phyloP scores from a whole-genome alignment of 2,113 vertebrate genomes.

The Oncorhynchus clarkii region DNA sequence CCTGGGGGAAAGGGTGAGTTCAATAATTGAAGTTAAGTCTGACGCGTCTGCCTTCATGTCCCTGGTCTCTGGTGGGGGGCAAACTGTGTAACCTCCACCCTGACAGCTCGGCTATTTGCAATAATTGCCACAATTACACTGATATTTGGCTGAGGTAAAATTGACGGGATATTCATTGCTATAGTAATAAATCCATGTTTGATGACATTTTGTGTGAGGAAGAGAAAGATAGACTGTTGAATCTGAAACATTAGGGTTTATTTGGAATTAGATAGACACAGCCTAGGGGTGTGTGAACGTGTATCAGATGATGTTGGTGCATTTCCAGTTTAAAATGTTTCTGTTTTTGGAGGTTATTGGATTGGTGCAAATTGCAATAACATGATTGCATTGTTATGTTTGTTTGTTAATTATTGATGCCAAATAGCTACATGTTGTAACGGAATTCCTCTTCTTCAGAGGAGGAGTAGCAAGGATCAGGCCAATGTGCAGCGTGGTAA shows the following conservation, averaged over 20 bases:
- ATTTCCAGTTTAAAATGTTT: not conserved
- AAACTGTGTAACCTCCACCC: slow-evolving; percentile 27
- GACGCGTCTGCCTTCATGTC: slow-evolving; percentile 3
- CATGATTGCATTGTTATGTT: not conserved
- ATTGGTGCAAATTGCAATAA: not conserved
- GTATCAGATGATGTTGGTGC: not conserved
- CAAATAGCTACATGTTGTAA: too few relatives aligned
- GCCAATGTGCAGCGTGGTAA: too few relatives aligned
- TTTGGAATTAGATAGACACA: not conserved
- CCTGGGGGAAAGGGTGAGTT: slow-evolving; percentile 5
- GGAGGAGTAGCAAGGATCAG: too few relatives aligned
- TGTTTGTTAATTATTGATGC: too few relatives aligned
- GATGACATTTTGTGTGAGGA: slow-evolving; percentile 30
- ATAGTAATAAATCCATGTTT: slow-evolving; percentile 16
- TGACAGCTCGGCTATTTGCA: slow-evolving; percentile 66
- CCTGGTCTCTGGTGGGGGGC: slow-evolving; percentile 30
- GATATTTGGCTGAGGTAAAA: slow-evolving; percentile 36
- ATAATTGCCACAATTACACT: slow-evolving; percentile 68
- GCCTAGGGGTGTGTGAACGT: not conserved
- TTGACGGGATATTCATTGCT: slow-evolving; percentile 36
- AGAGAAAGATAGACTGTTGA: slow-evolving; percentile 4
- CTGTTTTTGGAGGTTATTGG: not conserved
- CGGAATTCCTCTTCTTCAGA: too few relatives aligned
- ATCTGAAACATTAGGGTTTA: slow-evolving; percentile 16
- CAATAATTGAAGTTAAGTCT: slow-evolving; percentile 27